Percentiles rank a stretch among this genome's conserved stretches.
Evolutionary conservation across 2,888 invertebrate genomes (phyloP).

Genomic region (Macrostomum cliftonense): DNA sequence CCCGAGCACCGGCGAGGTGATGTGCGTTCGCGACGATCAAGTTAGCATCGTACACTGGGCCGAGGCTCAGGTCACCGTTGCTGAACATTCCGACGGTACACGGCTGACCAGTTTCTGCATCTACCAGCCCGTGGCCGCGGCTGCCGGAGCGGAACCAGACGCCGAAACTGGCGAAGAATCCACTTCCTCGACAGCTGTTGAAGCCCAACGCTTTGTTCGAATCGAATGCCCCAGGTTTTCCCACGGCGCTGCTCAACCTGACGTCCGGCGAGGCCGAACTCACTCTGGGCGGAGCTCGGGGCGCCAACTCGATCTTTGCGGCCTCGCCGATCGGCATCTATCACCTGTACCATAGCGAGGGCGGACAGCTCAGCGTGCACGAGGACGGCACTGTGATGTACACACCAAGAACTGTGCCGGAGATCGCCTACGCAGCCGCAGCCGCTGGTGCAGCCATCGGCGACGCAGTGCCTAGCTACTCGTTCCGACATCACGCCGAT

Average conservation of each 20-base stretch:
- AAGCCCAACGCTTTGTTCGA: conserved; percentile 19
- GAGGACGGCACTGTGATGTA: conserved; percentile 22
- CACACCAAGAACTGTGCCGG: conserved; percentile 18
- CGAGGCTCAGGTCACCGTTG: conserved; percentile 27
- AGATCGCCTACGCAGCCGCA: conserved; percentile 16
- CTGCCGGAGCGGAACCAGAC: not conserved
- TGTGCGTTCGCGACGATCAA: conserved; percentile 34
- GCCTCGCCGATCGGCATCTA: conserved; percentile 16
- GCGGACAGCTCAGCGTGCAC: conserved; percentile 22
- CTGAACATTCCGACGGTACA: conserved; percentile 36
- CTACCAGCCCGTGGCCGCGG: not conserved
- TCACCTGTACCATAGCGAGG: conserved; percentile 24
- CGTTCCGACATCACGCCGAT: conserved; percentile 26
- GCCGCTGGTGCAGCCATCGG: not conserved
- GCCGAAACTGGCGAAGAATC: not conserved
- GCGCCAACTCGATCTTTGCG: conserved; percentile 16
- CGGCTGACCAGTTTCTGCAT: conserved; percentile 26
- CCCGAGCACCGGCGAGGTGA: conserved; percentile 30
- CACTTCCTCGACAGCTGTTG: not conserved
- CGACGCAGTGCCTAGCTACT: not conserved
- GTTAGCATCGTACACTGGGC: conserved; percentile 30
- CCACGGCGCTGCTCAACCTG: conserved; percentile 33
- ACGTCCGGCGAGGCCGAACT: conserved; percentile 27
- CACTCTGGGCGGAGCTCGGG: conserved; percentile 29
- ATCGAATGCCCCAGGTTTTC: conserved; percentile 35